Evolutionary conservation across 2,113 vertebrate species (phyloP), one percentile per base, ranked within the genome.

Genomic region (Oenanthe melanoleuca): DNA sequence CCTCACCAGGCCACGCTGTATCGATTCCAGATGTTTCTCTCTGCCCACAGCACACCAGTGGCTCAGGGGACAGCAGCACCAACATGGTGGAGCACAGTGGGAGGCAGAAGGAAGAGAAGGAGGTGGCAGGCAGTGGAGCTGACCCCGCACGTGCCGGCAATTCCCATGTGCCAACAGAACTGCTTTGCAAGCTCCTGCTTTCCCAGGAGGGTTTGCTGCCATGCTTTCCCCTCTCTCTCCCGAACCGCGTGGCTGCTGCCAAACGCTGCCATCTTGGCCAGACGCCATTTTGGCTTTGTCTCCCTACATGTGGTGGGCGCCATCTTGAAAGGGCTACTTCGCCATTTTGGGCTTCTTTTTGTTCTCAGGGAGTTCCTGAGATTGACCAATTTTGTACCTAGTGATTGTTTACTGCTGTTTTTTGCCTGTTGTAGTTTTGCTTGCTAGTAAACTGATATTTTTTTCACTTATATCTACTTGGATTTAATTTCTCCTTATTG

Each of bases 231-330:
- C 15, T 28, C 31, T 44, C 56, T 53, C 47, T 71, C 26, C 33
- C 0, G 0, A 60, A 21, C 38, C 0, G 1, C 1, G 0, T 44
- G 33, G 38, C 21, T 61, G 16, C 21, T 0, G 1, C 37, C 22
- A 24, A 71, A 52, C n/a, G 45, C 47, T 14, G 4, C 24, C 31
- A 10, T 25, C 37, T 71, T 53, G 26, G 38, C 61, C 47, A 53
- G 47, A 44, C 21, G 37, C 38, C 25, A 13, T 53, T 71, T 72
- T 61, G 44, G 38, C 17, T 53, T 53, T 45, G 38, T 53, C 33
- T 44, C 37, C 21, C 17, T 63, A 4, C 16, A 13, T 16, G 25
- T 53, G 56, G 31, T 44, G 38, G 21, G 20, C 20, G 11, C 38
- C 10, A 10, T 53, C 26, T 44, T 72, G 38, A 61, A 63, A 53